Evolutionary conservation across 2,888 invertebrate species (phyloP).

Genomic region (Nomada ferruginata): DNA sequence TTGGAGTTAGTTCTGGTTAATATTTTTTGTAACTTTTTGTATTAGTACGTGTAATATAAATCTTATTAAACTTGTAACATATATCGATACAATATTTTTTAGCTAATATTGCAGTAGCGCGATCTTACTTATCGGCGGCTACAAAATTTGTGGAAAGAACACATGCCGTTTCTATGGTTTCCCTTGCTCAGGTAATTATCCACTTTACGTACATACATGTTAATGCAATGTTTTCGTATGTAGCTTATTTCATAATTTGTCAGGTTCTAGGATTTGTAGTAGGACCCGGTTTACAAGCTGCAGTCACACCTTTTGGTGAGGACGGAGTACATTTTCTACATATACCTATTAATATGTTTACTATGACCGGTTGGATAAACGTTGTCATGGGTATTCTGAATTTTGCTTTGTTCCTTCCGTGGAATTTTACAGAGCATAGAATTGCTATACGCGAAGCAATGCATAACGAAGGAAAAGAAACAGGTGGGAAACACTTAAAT

Average conservation of each 20-base stretch:
- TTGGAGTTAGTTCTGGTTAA: constrained; percentile 93
- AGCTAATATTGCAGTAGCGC: constrained; percentile 93
- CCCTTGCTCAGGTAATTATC: constrained; percentile 88
- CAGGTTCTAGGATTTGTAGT: constrained; percentile 93
- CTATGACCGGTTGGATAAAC: constrained; percentile 94
- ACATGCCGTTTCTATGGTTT: constrained; percentile 92
- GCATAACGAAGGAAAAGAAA: constrained; percentile 89
- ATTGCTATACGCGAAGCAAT: constrained; percentile 93
- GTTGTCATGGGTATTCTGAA: constrained; percentile 90
- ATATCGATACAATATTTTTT: constrained; percentile 30
- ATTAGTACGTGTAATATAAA: background rate
- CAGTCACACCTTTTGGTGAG: constrained; percentile 91
- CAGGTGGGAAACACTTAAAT: constrained; percentile 82
- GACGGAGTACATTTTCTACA: constrained; percentile 86
- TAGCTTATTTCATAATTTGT: constrained; percentile 26
- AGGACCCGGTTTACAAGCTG: constrained; percentile 93
- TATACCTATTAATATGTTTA: constrained; percentile 93
- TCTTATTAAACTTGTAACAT: constrained; percentile 4
- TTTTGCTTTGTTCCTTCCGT: constrained; percentile 90
- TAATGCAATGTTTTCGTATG: background rate
- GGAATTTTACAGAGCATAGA: constrained; percentile 90
- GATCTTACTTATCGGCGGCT: constrained; percentile 93
- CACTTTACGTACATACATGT: no score
- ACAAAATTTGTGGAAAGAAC: constrained; percentile 93
- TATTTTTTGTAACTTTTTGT: constrained; percentile 34